A percentile compares a stretch with the other conserved stretches of the same genome.
Conservation (phyloP, 2,113 vertebrate genomes). For the Melospiza georgiana region DNA sequence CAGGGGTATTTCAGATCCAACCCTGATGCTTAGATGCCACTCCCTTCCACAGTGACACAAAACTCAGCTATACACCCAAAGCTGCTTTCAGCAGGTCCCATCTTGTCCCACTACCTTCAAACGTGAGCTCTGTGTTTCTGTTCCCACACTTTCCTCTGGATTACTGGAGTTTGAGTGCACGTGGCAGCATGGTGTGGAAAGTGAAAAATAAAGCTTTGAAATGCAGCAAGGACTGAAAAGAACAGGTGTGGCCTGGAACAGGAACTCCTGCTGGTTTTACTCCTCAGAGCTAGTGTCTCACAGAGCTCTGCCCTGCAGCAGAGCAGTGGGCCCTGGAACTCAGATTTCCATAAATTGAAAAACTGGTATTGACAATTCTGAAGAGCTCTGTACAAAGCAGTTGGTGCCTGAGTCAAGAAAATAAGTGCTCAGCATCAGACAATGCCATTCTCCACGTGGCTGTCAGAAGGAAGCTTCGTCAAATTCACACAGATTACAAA, state of each 20-base stretch:
- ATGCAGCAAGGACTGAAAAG: neutral
- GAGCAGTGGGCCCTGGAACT: neutral
- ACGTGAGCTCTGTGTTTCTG: neutral
- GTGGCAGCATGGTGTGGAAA: neutral
- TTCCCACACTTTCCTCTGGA: neutral
- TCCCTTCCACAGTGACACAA: neutral
- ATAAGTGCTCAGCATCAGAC: neutral
- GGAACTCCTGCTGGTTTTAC: neutral
- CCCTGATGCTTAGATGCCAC: too few relatives aligned
- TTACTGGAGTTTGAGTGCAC: neutral
- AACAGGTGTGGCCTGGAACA: neutral
- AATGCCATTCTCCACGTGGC: neutral
- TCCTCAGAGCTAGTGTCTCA: neutral
- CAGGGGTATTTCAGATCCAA: fast-evolving
- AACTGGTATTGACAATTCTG: neutral
- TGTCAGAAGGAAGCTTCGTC: neutral
- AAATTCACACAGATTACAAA: constrained; percentile 30
- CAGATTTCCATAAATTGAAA: neutral
- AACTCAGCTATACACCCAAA: neutral
- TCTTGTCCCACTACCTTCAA: neutral
- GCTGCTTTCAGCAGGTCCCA: neutral
- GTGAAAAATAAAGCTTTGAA: neutral
- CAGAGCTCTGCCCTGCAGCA: neutral
- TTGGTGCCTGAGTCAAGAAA: fast-evolving
- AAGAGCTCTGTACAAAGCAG: neutral